Evolutionary conservation across 2,888 invertebrate species (phyloP).

Genomic region (Capitulum mitella): DNA sequence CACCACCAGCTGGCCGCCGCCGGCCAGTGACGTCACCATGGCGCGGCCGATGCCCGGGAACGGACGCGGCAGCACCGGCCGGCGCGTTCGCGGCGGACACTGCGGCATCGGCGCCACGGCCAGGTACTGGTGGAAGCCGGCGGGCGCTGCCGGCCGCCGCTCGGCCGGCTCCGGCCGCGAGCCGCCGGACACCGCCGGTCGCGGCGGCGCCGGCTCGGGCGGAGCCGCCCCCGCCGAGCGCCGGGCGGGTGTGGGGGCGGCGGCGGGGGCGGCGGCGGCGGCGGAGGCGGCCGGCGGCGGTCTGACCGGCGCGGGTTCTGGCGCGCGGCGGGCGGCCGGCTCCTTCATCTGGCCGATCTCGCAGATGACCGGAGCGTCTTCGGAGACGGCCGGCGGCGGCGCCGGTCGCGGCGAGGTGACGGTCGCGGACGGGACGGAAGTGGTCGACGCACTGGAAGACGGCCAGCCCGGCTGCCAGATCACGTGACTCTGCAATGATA

Average conservation of each 20-base stretch:
- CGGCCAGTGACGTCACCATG: not conserved
- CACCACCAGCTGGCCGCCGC: not conserved
- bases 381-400: not conserved
- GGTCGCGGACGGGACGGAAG: not conserved
- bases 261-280: not conserved
- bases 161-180: not conserved
- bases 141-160: not conserved
- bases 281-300: not conserved
- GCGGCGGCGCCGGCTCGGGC: not conserved
- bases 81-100: not conserved
- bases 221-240: not conserved
- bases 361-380: not conserved
- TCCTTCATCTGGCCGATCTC: slow-evolving; percentile 17
- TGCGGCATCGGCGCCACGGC: slow-evolving; percentile 15
- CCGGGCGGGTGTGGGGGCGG: not conserved
- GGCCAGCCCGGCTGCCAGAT: slow-evolving; percentile 11
- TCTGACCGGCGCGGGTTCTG: not conserved
- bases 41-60: not conserved
- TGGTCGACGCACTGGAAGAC: not conserved
- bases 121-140: not conserved
- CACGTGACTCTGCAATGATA: not conserved
- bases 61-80: not conserved
- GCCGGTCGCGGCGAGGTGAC: not conserved
- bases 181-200: not conserved
- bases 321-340: not conserved